phyloP scores from a whole-genome alignment of 1,140 invertebrate species.

The Ceratina calcarata region DNA sequence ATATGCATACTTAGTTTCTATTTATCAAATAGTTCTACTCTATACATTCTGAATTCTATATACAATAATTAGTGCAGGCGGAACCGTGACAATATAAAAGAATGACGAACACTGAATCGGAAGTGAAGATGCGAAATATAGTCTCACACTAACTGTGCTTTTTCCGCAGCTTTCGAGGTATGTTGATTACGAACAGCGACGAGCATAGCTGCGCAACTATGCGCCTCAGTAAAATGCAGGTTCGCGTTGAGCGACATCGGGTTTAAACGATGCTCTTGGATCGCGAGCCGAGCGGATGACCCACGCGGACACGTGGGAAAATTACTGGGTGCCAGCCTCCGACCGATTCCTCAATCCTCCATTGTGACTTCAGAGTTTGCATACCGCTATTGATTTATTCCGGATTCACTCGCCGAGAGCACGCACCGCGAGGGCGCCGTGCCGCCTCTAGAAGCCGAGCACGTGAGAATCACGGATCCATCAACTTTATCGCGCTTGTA shows the following conservation, averaged over 20 bases:
- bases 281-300: slow-evolving; percentile 48
- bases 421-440: slow-evolving; percentile 29
- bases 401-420: slow-evolving; percentile 28
- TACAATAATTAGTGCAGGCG: too few relatives aligned
- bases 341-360: slow-evolving; percentile 57
- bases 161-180: slow-evolving; percentile 59
- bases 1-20: too few relatives aligned
- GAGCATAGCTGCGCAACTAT: slow-evolving; percentile 53
- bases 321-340: slow-evolving; percentile 48
- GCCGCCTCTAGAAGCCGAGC: slow-evolving; percentile 12
- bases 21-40: too few relatives aligned
- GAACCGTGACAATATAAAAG: too few relatives aligned
- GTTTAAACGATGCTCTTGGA: slow-evolving; percentile 61
- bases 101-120: too few relatives aligned
- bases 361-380: slow-evolving; percentile 63
- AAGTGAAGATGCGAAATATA: neutral
- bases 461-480: slow-evolving; percentile 33
- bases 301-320: slow-evolving; percentile 62
- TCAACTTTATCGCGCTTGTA: neutral
- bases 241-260: slow-evolving; percentile 61
- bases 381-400: slow-evolving; percentile 66
- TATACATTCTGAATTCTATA: too few relatives aligned
- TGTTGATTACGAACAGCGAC: slow-evolving; percentile 68
- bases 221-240: slow-evolving; percentile 41
- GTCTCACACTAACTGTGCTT: slow-evolving; percentile 52